These are phyloP conservation scores for Clinocottus analis DNA, from an alignment of 2,113 vertebrate genomes.

Conservation along the genomic window DNA sequence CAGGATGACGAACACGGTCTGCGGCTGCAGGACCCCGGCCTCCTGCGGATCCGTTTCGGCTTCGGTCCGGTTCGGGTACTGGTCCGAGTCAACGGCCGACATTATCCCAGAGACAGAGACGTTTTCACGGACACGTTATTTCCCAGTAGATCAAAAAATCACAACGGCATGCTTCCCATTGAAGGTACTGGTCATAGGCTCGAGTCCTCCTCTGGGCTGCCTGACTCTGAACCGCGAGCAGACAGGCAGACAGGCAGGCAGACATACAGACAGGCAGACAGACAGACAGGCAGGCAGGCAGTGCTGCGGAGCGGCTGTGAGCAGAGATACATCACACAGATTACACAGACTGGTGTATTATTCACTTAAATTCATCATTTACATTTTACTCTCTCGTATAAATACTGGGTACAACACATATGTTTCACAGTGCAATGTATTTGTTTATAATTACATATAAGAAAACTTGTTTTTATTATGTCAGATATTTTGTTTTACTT, in stretches of 20 bases:
- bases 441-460: neutral
- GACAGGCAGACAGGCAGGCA: too few relatives aligned
- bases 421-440: neutral
- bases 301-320: neutral
- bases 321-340: constrained; percentile 39
- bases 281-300: neutral
- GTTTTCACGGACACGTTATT: neutral
- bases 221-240: neutral
- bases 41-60: constrained; percentile 26
- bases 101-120: constrained; percentile 58
- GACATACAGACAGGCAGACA: too few relatives aligned
- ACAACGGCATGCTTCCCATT: neutral
- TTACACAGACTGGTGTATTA: neutral
- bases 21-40: constrained; percentile 56
- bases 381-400: neutral
- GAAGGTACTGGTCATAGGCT: neutral
- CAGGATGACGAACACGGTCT: constrained; percentile 83
- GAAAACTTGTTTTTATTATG: too few relatives aligned
- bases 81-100: constrained; percentile 65
- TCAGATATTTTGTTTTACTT: too few relatives aligned
- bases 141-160: constrained; percentile 37
- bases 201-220: neutral
- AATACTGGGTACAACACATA: neutral
- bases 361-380: too few relatives aligned
- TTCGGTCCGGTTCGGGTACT: constrained; percentile 32